Evolutionary conservation across 2,888 invertebrate genomes (phyloP).

Genomic region (Scotopteryx bipunctaria): DNA sequence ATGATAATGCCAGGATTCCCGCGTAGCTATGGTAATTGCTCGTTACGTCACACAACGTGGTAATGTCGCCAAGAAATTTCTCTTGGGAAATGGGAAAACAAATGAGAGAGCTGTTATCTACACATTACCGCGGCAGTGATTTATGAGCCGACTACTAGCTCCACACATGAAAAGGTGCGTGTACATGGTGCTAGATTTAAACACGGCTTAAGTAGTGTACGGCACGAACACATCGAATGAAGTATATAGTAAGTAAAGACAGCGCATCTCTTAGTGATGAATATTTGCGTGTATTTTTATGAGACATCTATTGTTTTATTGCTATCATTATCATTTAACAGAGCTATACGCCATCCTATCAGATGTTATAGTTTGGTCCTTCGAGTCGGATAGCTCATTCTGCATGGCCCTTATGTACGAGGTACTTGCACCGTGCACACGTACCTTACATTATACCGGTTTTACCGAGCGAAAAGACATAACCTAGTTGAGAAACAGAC

Average conservation of each 20-base stretch:
- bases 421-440: constrained; percentile 17
- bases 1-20: constrained; percentile 16
- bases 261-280: background rate
- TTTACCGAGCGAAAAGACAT: constrained; percentile 62
- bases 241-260: no score
- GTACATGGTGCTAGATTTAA: constrained; percentile 11
- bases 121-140: constrained; percentile 76
- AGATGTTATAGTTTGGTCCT: constrained; percentile 17
- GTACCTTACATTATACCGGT: constrained; percentile 54
- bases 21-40: constrained; percentile 59
- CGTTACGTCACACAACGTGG: constrained; percentile 65
- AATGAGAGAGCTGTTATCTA: constrained; percentile 81
- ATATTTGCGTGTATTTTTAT: background rate
- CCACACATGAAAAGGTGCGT: constrained; percentile 38
- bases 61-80: constrained; percentile 78
- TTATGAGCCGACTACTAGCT: constrained; percentile 71
- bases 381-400: constrained; percentile 1
- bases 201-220: background rate
- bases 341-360: background rate
- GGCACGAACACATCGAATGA: background rate
- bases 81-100: constrained; percentile 79
- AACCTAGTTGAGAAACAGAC: constrained; percentile 67
- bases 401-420: constrained; percentile 7
- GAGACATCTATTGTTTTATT: background rate
- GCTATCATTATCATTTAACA: background rate